phyloP scores from a whole-genome alignment of 2,113 vertebrate genomes.

The Elgaria multicarinata region DNA sequence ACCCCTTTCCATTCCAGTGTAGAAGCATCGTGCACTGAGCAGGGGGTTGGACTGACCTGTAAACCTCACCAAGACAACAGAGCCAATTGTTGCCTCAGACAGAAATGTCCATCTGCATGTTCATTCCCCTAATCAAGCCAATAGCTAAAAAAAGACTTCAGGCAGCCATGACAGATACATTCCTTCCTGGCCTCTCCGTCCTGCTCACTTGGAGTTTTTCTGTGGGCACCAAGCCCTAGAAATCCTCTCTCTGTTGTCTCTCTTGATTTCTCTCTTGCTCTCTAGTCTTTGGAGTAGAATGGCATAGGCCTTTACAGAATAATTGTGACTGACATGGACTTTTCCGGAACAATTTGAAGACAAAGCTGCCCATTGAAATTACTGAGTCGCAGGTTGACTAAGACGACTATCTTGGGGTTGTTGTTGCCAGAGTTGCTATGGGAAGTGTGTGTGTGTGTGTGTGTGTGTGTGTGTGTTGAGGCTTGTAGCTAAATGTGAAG shows the following conservation, averaged over 20 bases:
- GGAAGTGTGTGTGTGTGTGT: neutral
- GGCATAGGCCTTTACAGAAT: slow-evolving; percentile 33
- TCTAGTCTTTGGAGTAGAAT: neutral
- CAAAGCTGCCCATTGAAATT: slow-evolving; percentile 28
- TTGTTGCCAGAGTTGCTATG: slow-evolving; percentile 54
- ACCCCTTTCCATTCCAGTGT: neutral
- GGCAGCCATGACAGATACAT: neutral
- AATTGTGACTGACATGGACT: slow-evolving; percentile 39
- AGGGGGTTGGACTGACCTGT: neutral
- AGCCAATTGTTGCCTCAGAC: neutral
- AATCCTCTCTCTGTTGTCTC: neutral
- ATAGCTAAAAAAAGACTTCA: neutral
- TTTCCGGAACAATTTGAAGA: slow-evolving; percentile 37
- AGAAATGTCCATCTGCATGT: neutral
- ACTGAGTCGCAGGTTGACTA: slow-evolving; percentile 42
- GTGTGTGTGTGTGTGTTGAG: neutral
- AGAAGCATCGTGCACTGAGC: neutral
- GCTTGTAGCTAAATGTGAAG: slow-evolving; percentile 34
- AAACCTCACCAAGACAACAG: neutral
- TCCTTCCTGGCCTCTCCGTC: neutral
- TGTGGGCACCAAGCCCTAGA: neutral
- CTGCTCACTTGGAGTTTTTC: neutral
- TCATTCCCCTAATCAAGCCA: neutral
- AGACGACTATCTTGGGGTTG: slow-evolving; percentile 40
- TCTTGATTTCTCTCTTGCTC: neutral